Base-by-base conservation (phyloP, 1,140 invertebrate genomes). In the Hypothenemus hampei region DNA sequence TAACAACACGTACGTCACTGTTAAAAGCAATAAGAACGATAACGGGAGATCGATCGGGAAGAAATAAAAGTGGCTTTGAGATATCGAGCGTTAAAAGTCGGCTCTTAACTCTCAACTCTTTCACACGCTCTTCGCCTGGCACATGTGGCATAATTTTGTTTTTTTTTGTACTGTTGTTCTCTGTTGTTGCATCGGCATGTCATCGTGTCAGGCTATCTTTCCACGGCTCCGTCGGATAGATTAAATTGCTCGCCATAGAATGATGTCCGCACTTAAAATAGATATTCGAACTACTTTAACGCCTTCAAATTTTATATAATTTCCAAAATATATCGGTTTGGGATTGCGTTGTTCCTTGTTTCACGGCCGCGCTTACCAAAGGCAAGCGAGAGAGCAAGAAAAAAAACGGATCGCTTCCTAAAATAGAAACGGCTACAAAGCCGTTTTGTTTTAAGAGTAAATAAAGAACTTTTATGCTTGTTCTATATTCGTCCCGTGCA, bases 61-160 rank as follows among this genome's bases (percentile, higher is more conserved):
- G 26, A 29, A 45, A 45, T 35, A 33, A 49, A 49, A 49, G 15
- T 33, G 19, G n/a, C 43, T 52, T 24, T 46, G 18, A 41, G 52
- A 49, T 45, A 60, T 47, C 53, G 40, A 46, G 43, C 53, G 48
- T 60, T 60, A 52, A 19, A 44, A 49, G 50, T 58, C 60, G 59
- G 56, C 29, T n/a, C 8, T 60, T 54, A 57, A 45, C n/a, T n/a
- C n/a, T 53, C 26, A 65, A 64, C 57, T 64, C 63, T 65, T 67
- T 67, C 64, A 65, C 65, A 64, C 65, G 63, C 52, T 64, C 46
- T 49, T 48, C 39, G 48, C 21, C 58, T 48, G n/a, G 59, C 59
- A 63, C 58, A 62, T 61, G 61, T 53, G 48, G 54, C 49, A 33
- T 64, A 48, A 64, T 65, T 67, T n/a, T n/a, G n/a, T n/a, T n/a